Evolutionary conservation across 2,113 vertebrate species (phyloP).

Genomic region (Rafetus swinhoei): DNA sequence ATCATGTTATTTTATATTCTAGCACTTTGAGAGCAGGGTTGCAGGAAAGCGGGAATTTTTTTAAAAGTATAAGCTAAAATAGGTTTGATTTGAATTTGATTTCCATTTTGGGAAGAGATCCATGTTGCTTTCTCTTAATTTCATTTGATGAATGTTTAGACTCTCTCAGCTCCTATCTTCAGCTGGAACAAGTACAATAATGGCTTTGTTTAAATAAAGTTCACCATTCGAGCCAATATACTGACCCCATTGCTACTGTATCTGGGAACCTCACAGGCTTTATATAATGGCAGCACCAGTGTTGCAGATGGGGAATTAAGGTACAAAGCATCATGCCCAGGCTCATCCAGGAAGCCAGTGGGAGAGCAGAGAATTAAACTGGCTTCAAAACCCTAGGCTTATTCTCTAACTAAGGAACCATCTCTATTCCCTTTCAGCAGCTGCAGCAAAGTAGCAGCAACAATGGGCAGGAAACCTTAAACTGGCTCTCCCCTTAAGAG

Average conservation of each 20-base stretch:
- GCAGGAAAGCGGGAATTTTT: neutral
- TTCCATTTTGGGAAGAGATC: conserved; percentile 2
- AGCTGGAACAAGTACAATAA: fast-evolving
- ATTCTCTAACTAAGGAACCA: neutral
- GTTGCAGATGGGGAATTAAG: neutral
- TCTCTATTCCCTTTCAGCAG: neutral
- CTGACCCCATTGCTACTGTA: no score
- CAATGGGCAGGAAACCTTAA: neutral
- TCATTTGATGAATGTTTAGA: neutral
- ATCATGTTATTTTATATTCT: neutral
- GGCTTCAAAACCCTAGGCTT: neutral
- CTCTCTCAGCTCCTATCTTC: neutral
- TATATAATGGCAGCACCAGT: neutral
- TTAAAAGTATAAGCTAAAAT: neutral
- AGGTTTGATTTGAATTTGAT: neutral
- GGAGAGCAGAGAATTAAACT: neutral
- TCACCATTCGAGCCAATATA: no score
- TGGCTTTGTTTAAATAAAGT: neutral
- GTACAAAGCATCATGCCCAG: neutral
- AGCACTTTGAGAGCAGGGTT: neutral
- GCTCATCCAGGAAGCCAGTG: neutral
- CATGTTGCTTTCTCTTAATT: neutral
- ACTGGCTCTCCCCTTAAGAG: neutral
- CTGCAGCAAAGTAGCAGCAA: neutral
- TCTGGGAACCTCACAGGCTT: neutral